Evolutionary conservation across 2,113 vertebrate genomes (phyloP).

Genomic region (Cynocephalus volans): DNA sequence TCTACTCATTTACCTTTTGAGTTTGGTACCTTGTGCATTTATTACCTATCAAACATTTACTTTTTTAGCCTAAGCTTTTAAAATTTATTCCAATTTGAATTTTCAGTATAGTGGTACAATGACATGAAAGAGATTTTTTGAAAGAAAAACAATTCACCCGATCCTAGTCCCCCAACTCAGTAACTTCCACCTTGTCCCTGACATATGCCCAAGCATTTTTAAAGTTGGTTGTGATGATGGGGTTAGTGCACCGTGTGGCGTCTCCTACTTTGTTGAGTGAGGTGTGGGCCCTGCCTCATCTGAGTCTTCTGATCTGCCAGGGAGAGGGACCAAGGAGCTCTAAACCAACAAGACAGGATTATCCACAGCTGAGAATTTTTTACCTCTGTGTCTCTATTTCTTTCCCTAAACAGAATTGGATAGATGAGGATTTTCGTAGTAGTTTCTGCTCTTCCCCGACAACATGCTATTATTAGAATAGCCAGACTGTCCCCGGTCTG

Average conservation of each 20-base stretch:
- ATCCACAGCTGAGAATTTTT: not conserved
- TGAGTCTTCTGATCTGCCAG: not conserved
- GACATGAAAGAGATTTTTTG: conserved; percentile 29
- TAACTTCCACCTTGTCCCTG: not conserved
- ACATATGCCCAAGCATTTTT: not conserved
- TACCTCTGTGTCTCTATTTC: not conserved
- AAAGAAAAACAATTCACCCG: not conserved
- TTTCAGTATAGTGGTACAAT: not conserved
- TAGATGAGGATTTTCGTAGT: conserved; percentile 62
- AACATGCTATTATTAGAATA: conserved; percentile 62
- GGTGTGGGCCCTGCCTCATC: not conserved
- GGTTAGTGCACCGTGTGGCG: fast-evolving
- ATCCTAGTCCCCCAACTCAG: not conserved
- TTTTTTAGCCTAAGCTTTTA: not conserved
- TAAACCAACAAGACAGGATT: not conserved
- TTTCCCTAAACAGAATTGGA: conserved; percentile 65
- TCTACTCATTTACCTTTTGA: not conserved
- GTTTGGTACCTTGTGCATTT: conserved; percentile 9
- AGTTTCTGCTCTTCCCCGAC: conserved; percentile 62
- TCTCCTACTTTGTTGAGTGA: fast-evolving
- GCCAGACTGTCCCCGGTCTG: not conserved
- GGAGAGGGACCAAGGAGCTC: not conserved
- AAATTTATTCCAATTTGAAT: not conserved
- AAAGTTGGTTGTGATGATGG: not conserved
- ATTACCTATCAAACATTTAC: conserved; percentile 14